Conservation (phyloP, 2,888 invertebrate species). For the Physocephala rufipes region DNA sequence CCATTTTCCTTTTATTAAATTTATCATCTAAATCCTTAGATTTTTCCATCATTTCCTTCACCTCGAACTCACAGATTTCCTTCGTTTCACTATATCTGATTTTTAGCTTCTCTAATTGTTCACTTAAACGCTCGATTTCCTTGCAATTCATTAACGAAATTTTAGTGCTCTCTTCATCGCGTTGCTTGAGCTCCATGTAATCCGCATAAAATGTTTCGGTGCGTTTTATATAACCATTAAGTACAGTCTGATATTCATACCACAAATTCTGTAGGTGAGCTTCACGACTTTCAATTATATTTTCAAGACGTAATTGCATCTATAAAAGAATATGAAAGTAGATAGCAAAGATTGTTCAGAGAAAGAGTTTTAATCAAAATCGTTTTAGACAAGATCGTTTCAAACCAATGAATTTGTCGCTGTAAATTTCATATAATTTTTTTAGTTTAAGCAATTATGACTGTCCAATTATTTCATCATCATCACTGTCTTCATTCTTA, state of each 20-base stretch:
- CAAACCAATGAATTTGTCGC: neutral
- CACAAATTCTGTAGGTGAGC: constrained; percentile 68
- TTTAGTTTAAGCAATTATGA: too few species aligned
- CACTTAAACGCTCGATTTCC: constrained; percentile 60
- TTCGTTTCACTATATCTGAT: constrained; percentile 67
- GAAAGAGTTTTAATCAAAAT: too few species aligned
- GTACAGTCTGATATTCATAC: constrained; percentile 63
- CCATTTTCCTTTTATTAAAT: constrained; percentile 68
- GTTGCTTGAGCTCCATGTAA: constrained; percentile 64
- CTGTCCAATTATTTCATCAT: too few species aligned
- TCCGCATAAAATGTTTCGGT: constrained; percentile 66
- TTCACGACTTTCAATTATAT: constrained; percentile 66
- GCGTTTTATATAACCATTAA: constrained; percentile 63
- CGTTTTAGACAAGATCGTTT: too few species aligned
- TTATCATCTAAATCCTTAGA: constrained; percentile 68
- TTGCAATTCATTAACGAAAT: constrained; percentile 62
- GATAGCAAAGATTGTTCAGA: neutral
- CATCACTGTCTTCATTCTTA: too few species aligned
- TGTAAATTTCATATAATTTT: too few species aligned
- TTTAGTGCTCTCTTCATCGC: constrained; percentile 63
- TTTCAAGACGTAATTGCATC: constrained; percentile 64
- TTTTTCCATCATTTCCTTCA: constrained; percentile 66
- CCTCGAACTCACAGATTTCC: constrained; percentile 65
- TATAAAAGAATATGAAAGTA: constrained; percentile 40
- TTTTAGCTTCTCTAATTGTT: constrained; percentile 63